A percentile compares a stretch with the other conserved stretches of the same genome.
Conservation (phyloP, 2,888 invertebrate genomes). For the Lochmaea crataegi region DNA sequence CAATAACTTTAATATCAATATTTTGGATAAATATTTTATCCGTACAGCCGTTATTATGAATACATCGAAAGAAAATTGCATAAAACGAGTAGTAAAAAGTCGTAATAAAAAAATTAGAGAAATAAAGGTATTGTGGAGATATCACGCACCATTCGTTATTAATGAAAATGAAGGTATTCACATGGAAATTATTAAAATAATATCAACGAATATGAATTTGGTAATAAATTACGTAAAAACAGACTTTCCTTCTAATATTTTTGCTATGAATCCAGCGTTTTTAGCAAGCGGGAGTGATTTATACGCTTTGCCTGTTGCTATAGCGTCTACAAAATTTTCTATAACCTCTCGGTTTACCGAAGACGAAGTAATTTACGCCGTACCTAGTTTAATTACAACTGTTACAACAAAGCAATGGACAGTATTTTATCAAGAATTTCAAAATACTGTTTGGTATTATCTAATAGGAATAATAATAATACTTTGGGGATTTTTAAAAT, state of each 20-base stretch:
- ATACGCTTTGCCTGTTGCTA: neutral
- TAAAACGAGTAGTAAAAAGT: neutral
- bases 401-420: neutral
- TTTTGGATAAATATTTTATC: neutral
- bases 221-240: neutral
- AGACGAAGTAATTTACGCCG: neutral
- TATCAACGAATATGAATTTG: neutral
- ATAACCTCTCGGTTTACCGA: neutral
- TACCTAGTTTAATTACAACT: neutral
- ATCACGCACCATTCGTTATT: neutral
- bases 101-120: neutral
- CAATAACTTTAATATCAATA: neutral
- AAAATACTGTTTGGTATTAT: neutral
- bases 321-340: neutral
- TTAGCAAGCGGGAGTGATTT: neutral
- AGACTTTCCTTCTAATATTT: neutral
- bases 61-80: neutral
- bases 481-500: neutral
- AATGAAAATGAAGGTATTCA: neutral
- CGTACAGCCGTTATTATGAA: neutral
- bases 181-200: slow-evolving; percentile 3
- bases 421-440: neutral
- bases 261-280: neutral
- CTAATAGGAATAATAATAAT: neutral
- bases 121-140: neutral